Conservation (phyloP, 2,113 vertebrate species). For the Nothocercus julius region DNA sequence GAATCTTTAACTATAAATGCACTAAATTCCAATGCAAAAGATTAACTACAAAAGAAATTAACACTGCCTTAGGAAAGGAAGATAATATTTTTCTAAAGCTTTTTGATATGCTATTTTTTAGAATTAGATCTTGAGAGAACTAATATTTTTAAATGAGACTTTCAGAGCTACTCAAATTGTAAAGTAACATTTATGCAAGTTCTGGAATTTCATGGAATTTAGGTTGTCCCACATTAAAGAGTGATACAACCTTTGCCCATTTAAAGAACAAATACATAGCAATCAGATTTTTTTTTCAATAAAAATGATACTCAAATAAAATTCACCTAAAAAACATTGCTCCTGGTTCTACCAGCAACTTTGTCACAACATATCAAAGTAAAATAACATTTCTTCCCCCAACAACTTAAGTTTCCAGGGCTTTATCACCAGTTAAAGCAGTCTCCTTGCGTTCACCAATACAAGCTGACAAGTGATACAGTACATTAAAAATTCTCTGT, state of each 20-base stretch:
- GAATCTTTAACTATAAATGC: slow-evolving; percentile 85
- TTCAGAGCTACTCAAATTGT: slow-evolving; percentile 52
- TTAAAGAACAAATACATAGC: background rate
- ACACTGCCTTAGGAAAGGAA: slow-evolving; percentile 79
- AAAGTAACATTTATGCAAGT: slow-evolving; percentile 43
- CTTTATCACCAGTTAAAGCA: slow-evolving; percentile 53
- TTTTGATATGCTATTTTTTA: slow-evolving; percentile 77
- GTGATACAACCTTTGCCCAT: background rate
- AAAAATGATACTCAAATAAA: background rate
- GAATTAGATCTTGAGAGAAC: slow-evolving; percentile 77
- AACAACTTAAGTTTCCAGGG: slow-evolving; percentile 51
- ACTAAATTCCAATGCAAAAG: slow-evolving; percentile 80
- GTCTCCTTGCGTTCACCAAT: slow-evolving; percentile 76
- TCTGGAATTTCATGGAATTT: slow-evolving; percentile 56
- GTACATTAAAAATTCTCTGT: slow-evolving; percentile 77
- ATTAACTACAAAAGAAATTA: slow-evolving; percentile 88
- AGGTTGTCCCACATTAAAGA: background rate
- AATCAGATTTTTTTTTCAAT: background rate
- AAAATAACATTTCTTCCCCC: slow-evolving; percentile 11
- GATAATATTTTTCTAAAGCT: slow-evolving; percentile 82
- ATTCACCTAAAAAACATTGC: background rate
- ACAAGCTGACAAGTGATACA: slow-evolving; percentile 78
- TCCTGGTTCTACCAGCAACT: background rate
- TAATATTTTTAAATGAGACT: slow-evolving; percentile 81
- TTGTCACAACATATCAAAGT: background rate